phyloP scores from a whole-genome alignment of 2,113 vertebrate species.

The Hyperoodon ampullatus region DNA sequence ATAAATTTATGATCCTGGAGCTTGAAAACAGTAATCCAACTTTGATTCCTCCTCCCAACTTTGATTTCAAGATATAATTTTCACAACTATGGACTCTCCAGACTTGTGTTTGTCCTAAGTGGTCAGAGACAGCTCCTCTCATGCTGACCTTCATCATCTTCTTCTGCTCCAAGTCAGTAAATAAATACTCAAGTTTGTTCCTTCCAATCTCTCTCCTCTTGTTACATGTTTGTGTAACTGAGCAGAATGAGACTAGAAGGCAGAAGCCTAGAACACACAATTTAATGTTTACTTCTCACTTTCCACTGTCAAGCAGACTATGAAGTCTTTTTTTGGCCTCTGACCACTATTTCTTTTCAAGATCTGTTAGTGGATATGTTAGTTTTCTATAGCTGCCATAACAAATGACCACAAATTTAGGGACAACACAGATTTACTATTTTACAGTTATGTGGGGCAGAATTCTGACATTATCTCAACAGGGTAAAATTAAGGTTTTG shows the following conservation, averaged over 20 bases:
- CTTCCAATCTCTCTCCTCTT: not conserved
- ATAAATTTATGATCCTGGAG: not conserved
- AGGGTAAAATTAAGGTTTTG: not conserved
- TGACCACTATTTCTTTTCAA: not conserved
- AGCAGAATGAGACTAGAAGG: not conserved
- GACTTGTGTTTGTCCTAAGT: not conserved
- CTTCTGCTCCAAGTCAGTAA: not conserved
- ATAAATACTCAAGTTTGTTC: not conserved
- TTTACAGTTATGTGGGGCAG: not conserved
- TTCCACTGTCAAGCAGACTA: not conserved
- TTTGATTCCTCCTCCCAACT: not conserved
- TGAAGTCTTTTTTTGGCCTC: not conserved
- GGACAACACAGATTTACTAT: not conserved
- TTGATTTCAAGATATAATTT: not conserved
- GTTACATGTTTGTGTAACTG: not conserved
- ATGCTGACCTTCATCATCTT: not conserved
- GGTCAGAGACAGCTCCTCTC: not conserved
- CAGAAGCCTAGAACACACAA: not conserved
- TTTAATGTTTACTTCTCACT: not conserved
- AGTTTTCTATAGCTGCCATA: not conserved
- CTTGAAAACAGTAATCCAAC: not conserved
- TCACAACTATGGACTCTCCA: not conserved
- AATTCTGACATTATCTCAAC: not conserved
- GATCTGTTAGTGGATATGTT: not conserved
- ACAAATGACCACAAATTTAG: not conserved